Conservation (phyloP, 2,113 vertebrate genomes). For the Marcusenius ussheri region DNA sequence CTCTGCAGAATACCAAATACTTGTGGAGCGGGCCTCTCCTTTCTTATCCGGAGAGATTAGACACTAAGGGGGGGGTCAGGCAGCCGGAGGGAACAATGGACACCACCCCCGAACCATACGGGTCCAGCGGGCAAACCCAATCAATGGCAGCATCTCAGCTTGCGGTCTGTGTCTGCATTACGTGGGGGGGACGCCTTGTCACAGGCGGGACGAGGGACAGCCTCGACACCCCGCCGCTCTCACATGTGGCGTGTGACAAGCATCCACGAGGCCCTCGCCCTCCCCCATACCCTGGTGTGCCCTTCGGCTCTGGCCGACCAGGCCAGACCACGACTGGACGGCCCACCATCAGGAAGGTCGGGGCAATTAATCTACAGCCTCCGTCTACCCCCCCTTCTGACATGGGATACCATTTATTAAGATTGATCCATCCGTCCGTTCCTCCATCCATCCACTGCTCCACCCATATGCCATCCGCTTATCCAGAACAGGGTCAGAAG, state of each 20-base stretch:
- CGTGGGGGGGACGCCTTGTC: background rate
- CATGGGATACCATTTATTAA: background rate
- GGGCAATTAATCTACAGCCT: background rate
- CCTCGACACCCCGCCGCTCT: background rate
- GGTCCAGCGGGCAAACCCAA: constrained; percentile 32
- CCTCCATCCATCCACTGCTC: background rate
- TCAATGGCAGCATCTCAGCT: constrained; percentile 32
- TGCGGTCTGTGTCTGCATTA: constrained; percentile 19
- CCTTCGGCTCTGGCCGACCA: background rate
- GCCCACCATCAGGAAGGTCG: background rate
- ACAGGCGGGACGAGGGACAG: background rate
- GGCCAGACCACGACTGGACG: background rate
- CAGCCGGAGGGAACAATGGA: background rate
- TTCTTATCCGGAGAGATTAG: constrained; percentile 5
- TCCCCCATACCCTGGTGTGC: background rate
- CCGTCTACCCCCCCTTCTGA: background rate
- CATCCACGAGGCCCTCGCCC: background rate
- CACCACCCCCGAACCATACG: constrained; percentile 35
- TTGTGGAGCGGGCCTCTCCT: constrained; percentile 32
- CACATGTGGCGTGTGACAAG: background rate
- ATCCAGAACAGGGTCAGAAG: background rate
- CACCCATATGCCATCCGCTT: background rate
- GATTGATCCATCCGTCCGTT: background rate
- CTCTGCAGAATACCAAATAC: constrained; percentile 56
- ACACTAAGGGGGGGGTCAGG: background rate